phyloP scores from a whole-genome alignment of 2,888 invertebrate species.

The Clanis bilineata region DNA sequence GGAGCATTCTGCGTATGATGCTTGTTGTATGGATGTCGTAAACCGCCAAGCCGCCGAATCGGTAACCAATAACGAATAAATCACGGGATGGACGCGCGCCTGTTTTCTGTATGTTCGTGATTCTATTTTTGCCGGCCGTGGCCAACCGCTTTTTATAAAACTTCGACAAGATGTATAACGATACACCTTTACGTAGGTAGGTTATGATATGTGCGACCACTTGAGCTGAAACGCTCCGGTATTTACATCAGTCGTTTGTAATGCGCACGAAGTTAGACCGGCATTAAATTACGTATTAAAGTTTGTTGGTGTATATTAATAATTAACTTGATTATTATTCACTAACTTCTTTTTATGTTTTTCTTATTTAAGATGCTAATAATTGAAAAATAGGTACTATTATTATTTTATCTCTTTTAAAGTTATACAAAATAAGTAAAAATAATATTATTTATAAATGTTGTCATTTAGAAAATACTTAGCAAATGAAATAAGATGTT shows the following conservation, averaged over 20 bases:
- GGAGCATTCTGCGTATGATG: conserved; percentile 38
- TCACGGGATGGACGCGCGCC: conserved; percentile 70
- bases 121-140: conserved; percentile 67
- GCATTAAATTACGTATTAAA: too few relatives aligned
- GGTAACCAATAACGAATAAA: conserved; percentile 72
- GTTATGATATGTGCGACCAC: conserved; percentile 10
- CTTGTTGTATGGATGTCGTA: conserved; percentile 53
- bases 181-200: conserved; percentile 28
- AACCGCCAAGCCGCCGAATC: conserved; percentile 64
- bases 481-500: too few relatives aligned
- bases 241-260: neutral
- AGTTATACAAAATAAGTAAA: too few relatives aligned
- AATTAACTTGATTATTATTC: too few relatives aligned
- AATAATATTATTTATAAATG: too few relatives aligned
- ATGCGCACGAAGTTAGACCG: too few relatives aligned
- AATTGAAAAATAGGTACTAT: too few relatives aligned
- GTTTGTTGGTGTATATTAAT: too few relatives aligned
- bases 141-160: conserved; percentile 62
- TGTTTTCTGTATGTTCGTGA: conserved; percentile 76
- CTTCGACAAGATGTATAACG: conserved; percentile 46
- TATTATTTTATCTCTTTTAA: too few relatives aligned
- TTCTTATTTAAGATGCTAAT: too few relatives aligned
- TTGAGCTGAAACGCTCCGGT: neutral
- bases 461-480: too few relatives aligned
- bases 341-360: too few relatives aligned